Evolutionary conservation across 2,113 vertebrate genomes (phyloP).

Genomic region (Sceloporus undulatus): DNA sequence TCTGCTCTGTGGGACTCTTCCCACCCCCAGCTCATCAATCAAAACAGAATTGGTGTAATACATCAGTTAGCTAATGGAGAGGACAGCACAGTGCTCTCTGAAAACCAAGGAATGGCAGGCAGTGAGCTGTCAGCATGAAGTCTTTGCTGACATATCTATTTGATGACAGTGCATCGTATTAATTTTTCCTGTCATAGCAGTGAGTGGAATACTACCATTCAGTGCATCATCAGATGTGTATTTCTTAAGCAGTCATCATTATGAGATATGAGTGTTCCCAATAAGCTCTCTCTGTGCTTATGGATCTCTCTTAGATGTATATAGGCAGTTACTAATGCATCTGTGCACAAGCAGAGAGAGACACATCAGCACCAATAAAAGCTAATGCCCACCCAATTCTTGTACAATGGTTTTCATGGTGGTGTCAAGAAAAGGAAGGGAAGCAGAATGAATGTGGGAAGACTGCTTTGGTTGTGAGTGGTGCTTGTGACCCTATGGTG

Average conservation of each 20-base stretch:
- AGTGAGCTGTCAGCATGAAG: background rate
- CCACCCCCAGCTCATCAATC: conserved; percentile 14
- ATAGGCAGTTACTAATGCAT: background rate
- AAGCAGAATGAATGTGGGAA: background rate
- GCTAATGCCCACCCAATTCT: background rate
- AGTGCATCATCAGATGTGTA: conserved; percentile 21
- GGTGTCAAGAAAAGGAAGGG: conserved; percentile 1
- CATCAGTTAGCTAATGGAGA: conserved; percentile 19
- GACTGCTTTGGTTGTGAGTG: background rate
- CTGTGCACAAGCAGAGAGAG: background rate
- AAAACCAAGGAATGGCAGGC: background rate
- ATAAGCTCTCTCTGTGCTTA: background rate
- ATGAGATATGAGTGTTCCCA: conserved; percentile 10
- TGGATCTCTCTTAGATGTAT: conserved; percentile 2
- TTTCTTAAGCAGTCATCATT: conserved; percentile 8
- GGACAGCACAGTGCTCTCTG: background rate
- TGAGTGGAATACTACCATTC: conserved; percentile 8
- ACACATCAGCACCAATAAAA: conserved; percentile 10
- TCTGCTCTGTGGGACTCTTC: conserved; percentile 4
- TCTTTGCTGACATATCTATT: conserved; percentile 25
- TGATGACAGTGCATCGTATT: conserved; percentile 25
- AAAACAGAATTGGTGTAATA: conserved; percentile 13
- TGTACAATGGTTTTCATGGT: conserved; percentile 11
- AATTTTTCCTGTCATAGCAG: conserved; percentile 22
- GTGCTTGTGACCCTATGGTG: background rate